Base-by-base conservation (phyloP, 2,113 vertebrate genomes). In the Myiozetetes cayanensis region DNA sequence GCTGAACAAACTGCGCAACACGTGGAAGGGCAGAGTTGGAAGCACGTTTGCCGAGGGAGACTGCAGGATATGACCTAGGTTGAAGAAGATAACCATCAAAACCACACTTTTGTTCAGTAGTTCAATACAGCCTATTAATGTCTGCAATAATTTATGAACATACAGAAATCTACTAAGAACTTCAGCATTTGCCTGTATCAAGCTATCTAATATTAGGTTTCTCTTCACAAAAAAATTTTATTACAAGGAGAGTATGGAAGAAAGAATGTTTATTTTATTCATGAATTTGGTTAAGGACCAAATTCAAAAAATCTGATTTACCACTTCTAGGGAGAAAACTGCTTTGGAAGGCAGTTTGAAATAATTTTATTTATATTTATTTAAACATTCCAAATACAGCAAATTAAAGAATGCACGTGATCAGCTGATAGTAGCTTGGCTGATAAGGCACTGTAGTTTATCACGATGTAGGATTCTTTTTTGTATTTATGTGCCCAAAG, bases 21-120 rank as follows among this genome's bases (percentile, higher is more conserved):
- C 99, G 4, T 99, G 99, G 97, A 99, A 99, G 9, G 99, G 99
- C 91, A 99, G 98, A 2, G 99, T 99, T 65, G 99, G 99, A 85
- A 99, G 97, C 76, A 99, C 99, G 1, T 99, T 99, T 59, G 99
- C 99, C 15, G 99, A 99, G 13, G 99, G 99, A 71, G 99, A 99
- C 75, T 99, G 99, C 65, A 99, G 98, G 96, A 99, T 99, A 37
- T 99, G 99, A 97, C 99, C 99, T 99, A 86, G 49, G 66, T 50
- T 18, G 16, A 79, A 89, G 85, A 72, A 96, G 27, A 85, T 65
- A 92, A 37, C 84, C 5, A 93, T 70, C 50, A 92, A 85, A 53
- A 6, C 3, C 47, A 22, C 14, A 14, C 70, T 72, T 49, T 25
- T 22, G 33, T 72, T 63, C 65, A 44, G 14, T 0, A 49, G 28